Evolutionary conservation across 2,888 invertebrate genomes (phyloP), one percentile per base, ranked within the genome.

Genomic region (Apamea sordens): DNA sequence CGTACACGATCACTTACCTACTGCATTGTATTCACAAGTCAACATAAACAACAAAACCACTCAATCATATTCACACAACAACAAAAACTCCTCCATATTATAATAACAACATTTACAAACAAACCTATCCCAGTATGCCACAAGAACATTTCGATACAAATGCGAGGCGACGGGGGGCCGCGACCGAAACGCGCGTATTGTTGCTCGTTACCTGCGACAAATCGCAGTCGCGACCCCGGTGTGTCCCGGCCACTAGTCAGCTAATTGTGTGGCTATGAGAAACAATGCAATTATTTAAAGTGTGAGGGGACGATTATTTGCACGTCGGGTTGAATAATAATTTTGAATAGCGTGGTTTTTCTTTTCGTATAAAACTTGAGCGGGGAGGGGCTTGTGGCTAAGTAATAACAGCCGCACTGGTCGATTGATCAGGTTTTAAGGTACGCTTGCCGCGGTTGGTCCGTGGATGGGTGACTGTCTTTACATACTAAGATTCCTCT

Each of bases 151-250:
- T 69, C 80, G 76, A 89, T 94, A 96, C 95, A 96, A 96, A 96
- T 96, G 95, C 91, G 90, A 83, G 90, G 86, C 94, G 90, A 94
- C 96, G 92, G 96, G 96, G 95, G 94, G 93, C 92, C 90, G 95
- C 94, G 95, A 94, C 95, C 94, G 92, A 93, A 94, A 93, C 93
- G 93, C 93, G 90, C 90, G 94, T 91, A 95, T 96, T 96, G 96
- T 95, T 93, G 95, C 95, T 95, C 94, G 95, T 96, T 95, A 96
- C 94, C 85, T 85, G 90, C 93, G 94, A 95, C 94, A 94, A 95
- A 91, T 90, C 89, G 89, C 86, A 86, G 85, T 77, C 83, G 80
- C 84, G 88, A 89, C 89, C 89, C 61, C 86, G 68, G 88, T 89
- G 89, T 86, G 90, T 89, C 88, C 79, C 83, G 65, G 84, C 79